Conservation (phyloP, 2,888 invertebrate species). For the Tryphoninae sp. region DNA sequence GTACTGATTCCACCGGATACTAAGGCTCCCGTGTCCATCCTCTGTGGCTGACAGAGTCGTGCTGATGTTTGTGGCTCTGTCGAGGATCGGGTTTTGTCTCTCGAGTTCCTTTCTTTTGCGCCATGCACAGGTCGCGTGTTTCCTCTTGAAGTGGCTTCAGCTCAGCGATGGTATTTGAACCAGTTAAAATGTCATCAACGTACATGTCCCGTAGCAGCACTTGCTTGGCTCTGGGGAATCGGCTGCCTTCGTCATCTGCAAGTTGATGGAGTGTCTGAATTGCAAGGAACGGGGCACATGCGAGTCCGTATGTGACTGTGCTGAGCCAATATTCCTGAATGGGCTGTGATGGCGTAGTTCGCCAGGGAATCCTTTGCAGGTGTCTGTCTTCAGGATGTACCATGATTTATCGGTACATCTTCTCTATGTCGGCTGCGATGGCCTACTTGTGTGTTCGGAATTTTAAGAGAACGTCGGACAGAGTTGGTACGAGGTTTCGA, state of each 20-base stretch:
- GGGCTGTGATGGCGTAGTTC: conserved; percentile 19
- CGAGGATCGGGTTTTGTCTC: neutral
- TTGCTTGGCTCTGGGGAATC: conserved; percentile 42
- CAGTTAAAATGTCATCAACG: conserved; percentile 55
- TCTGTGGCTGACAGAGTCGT: neutral
- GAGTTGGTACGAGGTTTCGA: neutral
- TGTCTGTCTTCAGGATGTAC: conserved; percentile 53
- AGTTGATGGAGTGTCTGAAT: conserved; percentile 32
- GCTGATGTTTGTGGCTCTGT: neutral
- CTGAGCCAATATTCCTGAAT: conserved; percentile 48
- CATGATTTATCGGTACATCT: conserved; percentile 42
- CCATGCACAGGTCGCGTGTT: conserved; percentile 39
- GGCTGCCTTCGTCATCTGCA: conserved; percentile 27
- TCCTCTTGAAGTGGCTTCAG: conserved; percentile 24
- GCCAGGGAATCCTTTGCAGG: conserved; percentile 70
- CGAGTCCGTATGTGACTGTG: conserved; percentile 67
- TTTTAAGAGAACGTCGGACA: conserved; percentile 36
- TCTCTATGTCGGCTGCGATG: conserved; percentile 35
- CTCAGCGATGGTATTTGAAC: conserved; percentile 38
- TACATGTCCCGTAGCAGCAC: conserved; percentile 45
- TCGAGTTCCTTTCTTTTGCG: conserved; percentile 28
- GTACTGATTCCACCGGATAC: neutral
- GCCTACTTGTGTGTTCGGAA: conserved; percentile 17
- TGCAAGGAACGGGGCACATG: conserved; percentile 49
- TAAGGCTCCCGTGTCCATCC: neutral